Percentiles rank a stretch among this genome's conserved stretches.
Conservation (phyloP, 1,140 invertebrate genomes). For the Neuroterus valhalla region DNA sequence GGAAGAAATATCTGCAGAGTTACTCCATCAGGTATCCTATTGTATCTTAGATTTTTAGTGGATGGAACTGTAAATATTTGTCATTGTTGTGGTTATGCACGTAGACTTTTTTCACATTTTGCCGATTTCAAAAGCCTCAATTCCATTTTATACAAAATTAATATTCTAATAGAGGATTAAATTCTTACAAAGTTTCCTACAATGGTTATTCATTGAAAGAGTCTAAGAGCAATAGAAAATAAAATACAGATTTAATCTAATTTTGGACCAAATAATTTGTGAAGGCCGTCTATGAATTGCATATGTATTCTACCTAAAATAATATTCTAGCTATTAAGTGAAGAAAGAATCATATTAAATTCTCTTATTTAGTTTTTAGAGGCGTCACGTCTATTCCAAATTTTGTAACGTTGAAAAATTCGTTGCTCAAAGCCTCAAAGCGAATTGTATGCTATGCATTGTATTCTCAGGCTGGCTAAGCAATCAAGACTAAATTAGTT, state of each 20-base stretch:
- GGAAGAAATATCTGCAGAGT: neutral
- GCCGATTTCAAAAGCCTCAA: neutral
- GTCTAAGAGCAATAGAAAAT: too few relatives aligned
- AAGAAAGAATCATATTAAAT: too few relatives aligned
- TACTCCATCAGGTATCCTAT: neutral
- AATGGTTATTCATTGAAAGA: too few relatives aligned
- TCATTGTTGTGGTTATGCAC: conserved; percentile 3
- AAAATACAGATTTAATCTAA: too few relatives aligned
- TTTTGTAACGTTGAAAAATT: neutral
- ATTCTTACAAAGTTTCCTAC: too few relatives aligned
- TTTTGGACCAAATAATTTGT: too few relatives aligned
- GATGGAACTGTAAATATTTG: neutral
- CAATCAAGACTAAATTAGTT: conserved; percentile 8
- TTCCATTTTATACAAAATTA: neutral
- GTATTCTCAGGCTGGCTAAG: neutral
- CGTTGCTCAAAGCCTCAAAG: neutral
- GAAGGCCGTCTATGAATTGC: too few relatives aligned
- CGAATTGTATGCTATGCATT: neutral
- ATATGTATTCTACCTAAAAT: too few relatives aligned
- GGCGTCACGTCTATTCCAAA: too few relatives aligned
- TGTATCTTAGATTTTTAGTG: neutral
- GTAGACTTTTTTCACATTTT: neutral
- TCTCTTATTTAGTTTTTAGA: too few relatives aligned
- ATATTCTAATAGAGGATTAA: neutral
- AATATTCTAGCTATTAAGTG: too few relatives aligned